phyloP scores from a whole-genome alignment of 2,113 vertebrate species.

The Ceyx margarethae region DNA sequence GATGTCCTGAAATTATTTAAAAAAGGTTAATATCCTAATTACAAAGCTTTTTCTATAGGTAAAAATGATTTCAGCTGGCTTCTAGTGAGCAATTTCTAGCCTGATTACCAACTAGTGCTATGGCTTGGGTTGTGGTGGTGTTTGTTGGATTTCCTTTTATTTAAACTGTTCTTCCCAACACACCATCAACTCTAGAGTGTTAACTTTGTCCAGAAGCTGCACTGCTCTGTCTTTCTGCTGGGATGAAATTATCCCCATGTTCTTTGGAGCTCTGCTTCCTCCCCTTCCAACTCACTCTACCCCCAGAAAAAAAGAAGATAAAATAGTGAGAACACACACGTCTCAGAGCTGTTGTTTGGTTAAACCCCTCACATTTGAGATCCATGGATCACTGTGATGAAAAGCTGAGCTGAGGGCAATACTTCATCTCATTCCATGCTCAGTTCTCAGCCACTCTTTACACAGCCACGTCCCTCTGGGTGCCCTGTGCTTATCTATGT shows the following conservation, averaged over 20 bases:
- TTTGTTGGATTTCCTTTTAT: background rate
- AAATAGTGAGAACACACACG: background rate
- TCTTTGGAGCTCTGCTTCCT: background rate
- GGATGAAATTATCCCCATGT: background rate
- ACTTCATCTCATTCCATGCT: background rate
- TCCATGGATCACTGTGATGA: background rate
- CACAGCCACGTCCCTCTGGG: background rate
- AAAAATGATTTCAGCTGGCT: background rate
- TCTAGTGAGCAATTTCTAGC: background rate
- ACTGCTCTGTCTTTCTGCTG: background rate
- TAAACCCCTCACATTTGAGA: background rate
- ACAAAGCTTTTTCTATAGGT: background rate
- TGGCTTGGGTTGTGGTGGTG: background rate
- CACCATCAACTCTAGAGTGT: background rate
- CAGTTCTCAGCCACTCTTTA: background rate
- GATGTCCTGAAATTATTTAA: background rate
- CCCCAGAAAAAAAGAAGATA: background rate
- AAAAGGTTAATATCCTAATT: background rate
- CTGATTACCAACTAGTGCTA: background rate
- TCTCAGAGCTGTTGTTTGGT: background rate
- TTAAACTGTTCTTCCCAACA: background rate
- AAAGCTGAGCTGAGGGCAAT: background rate
- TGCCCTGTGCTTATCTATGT: background rate
- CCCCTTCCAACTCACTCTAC: background rate
- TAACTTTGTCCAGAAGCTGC: background rate